Conservation (phyloP, 2,888 invertebrate genomes). For the Cataglyphis rosenhaueri region DNA sequence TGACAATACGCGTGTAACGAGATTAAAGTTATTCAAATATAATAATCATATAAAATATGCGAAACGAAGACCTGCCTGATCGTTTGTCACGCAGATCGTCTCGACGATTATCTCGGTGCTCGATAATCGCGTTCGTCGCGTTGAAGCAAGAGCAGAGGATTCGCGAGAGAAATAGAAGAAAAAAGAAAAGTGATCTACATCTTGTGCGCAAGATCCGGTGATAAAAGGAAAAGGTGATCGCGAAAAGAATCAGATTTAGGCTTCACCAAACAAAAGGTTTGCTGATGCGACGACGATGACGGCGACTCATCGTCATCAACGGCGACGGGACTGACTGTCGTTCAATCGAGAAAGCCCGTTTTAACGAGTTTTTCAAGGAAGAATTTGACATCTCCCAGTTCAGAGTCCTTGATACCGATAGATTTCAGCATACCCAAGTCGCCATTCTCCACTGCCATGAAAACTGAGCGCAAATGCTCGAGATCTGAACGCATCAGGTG, state of each 20-base stretch:
- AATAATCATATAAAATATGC: neutral
- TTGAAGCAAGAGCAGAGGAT: slow-evolving; percentile 23
- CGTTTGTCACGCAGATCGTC: neutral
- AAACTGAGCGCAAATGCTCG: slow-evolving; percentile 96
- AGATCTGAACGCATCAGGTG: slow-evolving; percentile 95
- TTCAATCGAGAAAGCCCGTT: slow-evolving; percentile 97
- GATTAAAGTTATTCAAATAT: neutral
- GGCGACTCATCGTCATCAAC: neutral
- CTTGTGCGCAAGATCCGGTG: neutral
- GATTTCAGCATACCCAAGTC: slow-evolving; percentile 97
- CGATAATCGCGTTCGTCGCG: neutral
- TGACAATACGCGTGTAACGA: neutral
- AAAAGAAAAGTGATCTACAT: slow-evolving; percentile 15
- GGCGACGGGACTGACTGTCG: neutral
- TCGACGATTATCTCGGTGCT: slow-evolving; percentile 32
- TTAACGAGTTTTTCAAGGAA: slow-evolving; percentile 98
- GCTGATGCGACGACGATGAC: slow-evolving; percentile 40
- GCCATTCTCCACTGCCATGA: slow-evolving; percentile 98
- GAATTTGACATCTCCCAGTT: slow-evolving; percentile 97
- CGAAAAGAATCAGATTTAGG: slow-evolving; percentile 36
- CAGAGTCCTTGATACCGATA: slow-evolving; percentile 97
- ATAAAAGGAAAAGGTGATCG: slow-evolving; percentile 7
- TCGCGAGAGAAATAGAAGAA: slow-evolving; percentile 10
- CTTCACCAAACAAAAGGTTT: slow-evolving; percentile 32
- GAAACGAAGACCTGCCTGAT: neutral